Percentiles rank a stretch among this genome's conserved stretches.
phyloP scores from a whole-genome alignment of 2,888 invertebrate genomes.

The Galeopsomyia nigrocyanea region DNA sequence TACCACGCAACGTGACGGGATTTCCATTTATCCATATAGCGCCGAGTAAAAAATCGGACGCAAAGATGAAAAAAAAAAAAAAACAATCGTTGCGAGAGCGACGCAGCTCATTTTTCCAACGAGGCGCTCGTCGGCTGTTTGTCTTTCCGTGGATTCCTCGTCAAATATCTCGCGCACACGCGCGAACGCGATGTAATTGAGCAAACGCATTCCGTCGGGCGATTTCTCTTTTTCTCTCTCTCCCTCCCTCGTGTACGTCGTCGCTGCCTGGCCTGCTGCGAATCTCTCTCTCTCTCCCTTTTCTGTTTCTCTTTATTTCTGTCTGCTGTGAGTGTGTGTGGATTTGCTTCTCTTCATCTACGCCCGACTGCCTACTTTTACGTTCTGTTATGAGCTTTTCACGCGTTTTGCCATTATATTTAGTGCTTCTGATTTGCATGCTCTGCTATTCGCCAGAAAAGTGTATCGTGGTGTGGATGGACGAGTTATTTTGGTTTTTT shows the following conservation, averaged over 20 bases:
- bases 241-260: neutral
- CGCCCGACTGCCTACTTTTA: no score
- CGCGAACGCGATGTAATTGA: conserved; percentile 38
- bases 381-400: no score
- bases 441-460: no score
- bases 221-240: conserved; percentile 7
- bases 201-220: conserved; percentile 38
- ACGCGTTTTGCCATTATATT: no score
- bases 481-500: no score
- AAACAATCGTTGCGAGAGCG: conserved; percentile 26
- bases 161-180: conserved; percentile 39
- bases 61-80: conserved; percentile 27
- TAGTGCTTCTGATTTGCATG: no score
- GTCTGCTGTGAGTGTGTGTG: no score
- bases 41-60: neutral
- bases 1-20: conserved; percentile 15
- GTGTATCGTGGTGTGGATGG: no score
- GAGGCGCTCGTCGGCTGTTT: conserved; percentile 40
- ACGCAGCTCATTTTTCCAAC: conserved; percentile 2
- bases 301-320: no score
- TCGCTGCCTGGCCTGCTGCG: neutral
- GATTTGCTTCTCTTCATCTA: no score
- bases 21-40: neutral
- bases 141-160: no score
- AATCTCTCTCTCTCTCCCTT: conserved; percentile 5